Evolutionary conservation across 2,888 invertebrate genomes (phyloP).

Genomic region (Lasioglossum oenotherae): DNA sequence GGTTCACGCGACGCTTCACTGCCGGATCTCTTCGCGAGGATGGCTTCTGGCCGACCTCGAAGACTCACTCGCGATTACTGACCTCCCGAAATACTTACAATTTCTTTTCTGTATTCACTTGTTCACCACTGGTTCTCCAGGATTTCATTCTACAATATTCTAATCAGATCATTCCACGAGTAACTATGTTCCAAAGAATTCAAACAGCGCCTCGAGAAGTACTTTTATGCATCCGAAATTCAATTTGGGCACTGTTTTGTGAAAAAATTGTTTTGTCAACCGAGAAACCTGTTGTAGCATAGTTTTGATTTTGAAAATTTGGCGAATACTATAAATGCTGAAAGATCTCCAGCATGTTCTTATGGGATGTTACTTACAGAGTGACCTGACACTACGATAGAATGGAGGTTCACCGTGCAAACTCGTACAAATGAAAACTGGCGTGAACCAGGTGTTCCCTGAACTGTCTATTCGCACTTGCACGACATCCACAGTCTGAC

Average conservation of each 20-base stretch:
- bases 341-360: not conserved
- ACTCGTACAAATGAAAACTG: not conserved
- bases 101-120: not conserved
- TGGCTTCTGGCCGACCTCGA: constrained; percentile 6
- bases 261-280: no score
- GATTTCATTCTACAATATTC: not conserved
- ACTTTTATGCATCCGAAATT: not conserved
- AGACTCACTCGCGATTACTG: not conserved
- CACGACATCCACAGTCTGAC: not conserved
- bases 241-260: not conserved
- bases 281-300: no score
- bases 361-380: not conserved
- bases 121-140: not conserved
- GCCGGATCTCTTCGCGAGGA: not conserved
- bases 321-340: not conserved
- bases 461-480: not conserved
- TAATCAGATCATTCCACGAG: not conserved
- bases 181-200: not conserved
- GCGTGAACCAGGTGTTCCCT: not conserved
- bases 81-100: not conserved
- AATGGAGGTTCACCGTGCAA: not conserved
- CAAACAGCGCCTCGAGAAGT: not conserved
- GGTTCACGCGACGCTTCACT: constrained; percentile 8
- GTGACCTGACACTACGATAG: not conserved
- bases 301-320: not conserved